Percentiles rank a stretch among this genome's conserved stretches.
phyloP scores from a whole-genome alignment of 1,140 invertebrate species.

The Hypothenemus hampei region DNA sequence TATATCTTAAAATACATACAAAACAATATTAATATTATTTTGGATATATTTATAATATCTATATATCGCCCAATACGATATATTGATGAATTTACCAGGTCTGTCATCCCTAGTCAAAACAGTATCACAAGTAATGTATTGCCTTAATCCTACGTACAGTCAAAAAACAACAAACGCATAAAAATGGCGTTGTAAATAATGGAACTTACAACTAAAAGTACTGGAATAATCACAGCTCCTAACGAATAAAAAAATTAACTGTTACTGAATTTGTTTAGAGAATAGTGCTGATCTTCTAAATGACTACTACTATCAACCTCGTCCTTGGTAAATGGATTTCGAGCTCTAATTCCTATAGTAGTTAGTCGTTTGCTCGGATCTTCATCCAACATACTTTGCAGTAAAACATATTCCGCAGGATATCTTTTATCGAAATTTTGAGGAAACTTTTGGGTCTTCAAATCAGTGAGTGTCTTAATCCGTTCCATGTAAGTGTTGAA shows the following conservation, averaged over 20 bases:
- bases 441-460: slow-evolving; percentile 68
- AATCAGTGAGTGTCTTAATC: slow-evolving; percentile 55
- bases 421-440: slow-evolving; percentile 58
- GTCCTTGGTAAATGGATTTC: slow-evolving; percentile 43
- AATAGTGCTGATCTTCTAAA: slow-evolving; percentile 22
- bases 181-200: too few relatives aligned
- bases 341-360: slow-evolving; percentile 62
- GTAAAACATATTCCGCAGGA: slow-evolving; percentile 64
- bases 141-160: too few relatives aligned
- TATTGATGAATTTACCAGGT: too few relatives aligned
- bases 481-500: slow-evolving; percentile 90
- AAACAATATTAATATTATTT: too few relatives aligned
- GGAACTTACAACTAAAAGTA: too few relatives aligned
- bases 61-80: too few relatives aligned
- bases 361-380: slow-evolving; percentile 70
- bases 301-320: slow-evolving; percentile 7
- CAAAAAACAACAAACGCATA: too few relatives aligned
- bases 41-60: too few relatives aligned
- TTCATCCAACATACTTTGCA: slow-evolving; percentile 71
- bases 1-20: too few relatives aligned
- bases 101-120: too few relatives aligned
- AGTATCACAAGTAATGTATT: too few relatives aligned
- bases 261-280: slow-evolving; percentile 15
- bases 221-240: too few relatives aligned
- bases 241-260: slow-evolving; percentile 4